Conservation (phyloP, 1,140 invertebrate genomes). For the Steinernema khuongi region DNA sequence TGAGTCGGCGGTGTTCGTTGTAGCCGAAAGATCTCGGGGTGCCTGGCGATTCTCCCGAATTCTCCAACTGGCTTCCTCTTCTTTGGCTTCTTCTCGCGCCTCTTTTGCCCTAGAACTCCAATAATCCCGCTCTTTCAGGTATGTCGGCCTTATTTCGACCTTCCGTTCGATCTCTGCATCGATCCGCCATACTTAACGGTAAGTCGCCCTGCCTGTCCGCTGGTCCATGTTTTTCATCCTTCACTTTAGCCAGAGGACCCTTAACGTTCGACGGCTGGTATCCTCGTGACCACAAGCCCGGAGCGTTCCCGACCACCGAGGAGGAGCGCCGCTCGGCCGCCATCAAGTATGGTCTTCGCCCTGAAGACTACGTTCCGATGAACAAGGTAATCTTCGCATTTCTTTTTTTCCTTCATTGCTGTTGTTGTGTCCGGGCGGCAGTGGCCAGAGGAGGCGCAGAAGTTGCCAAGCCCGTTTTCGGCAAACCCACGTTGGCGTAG, state of each 20-base stretch:
- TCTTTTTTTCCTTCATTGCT: constrained; percentile 22
- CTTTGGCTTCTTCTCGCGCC: too few species aligned
- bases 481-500: too few species aligned
- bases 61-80: too few species aligned
- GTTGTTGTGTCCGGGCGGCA: constrained; percentile 39
- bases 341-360: constrained; percentile 53
- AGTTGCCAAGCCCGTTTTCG: too few species aligned
- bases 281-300: constrained; percentile 53
- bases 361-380: constrained; percentile 50
- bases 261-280: constrained; percentile 49
- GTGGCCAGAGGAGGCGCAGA: too few species aligned
- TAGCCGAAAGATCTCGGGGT: too few species aligned
- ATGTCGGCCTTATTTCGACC: constrained; percentile 3
- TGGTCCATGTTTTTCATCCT: neutral
- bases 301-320: constrained; percentile 48
- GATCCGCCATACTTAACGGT: neutral
- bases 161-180: neutral
- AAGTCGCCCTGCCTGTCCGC: constrained; percentile 6
- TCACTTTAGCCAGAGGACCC: constrained; percentile 43
- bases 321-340: constrained; percentile 53
- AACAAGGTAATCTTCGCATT: too few species aligned
- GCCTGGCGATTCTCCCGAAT: too few species aligned
- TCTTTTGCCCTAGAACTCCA: neutral
- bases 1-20: too few species aligned
- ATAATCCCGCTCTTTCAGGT: neutral